Conservation (phyloP, 64 coral and sea anemone genomes). For the Exaiptasia diaphana region DNA sequence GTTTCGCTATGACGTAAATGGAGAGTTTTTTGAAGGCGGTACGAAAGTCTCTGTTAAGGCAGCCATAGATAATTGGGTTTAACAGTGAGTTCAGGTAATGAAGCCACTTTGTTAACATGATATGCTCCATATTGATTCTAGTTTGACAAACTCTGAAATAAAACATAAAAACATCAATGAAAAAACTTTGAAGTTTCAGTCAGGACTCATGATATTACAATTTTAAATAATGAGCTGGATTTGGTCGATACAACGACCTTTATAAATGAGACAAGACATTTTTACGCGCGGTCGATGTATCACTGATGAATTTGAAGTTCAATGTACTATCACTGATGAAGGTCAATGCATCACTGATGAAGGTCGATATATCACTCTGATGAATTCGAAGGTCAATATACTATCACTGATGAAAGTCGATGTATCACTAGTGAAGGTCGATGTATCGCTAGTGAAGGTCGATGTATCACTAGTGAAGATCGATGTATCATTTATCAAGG, state of each 20-base stretch:
- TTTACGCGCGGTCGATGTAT: background rate
- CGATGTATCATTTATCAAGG: background rate
- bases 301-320: background rate
- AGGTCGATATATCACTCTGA: background rate
- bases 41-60: constrained; percentile 72
- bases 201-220: background rate
- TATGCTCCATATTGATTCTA: background rate
- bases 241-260: background rate
- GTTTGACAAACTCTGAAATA: background rate
- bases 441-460: background rate
- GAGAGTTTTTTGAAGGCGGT: constrained; percentile 63
- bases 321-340: background rate
- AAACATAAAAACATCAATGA: background rate
- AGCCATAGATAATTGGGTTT: constrained; percentile 78
- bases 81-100: constrained; percentile 73
- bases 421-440: background rate
- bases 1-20: background rate
- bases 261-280: background rate
- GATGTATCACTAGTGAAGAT: background rate
- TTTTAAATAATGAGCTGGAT: background rate
- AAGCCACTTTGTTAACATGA: constrained; percentile 74
- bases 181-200: background rate
- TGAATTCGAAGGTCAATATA: background rate
- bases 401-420: background rate
- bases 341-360: background rate